Conservation (phyloP, 2,888 invertebrate species). For the Agriopis aurantiaria region DNA sequence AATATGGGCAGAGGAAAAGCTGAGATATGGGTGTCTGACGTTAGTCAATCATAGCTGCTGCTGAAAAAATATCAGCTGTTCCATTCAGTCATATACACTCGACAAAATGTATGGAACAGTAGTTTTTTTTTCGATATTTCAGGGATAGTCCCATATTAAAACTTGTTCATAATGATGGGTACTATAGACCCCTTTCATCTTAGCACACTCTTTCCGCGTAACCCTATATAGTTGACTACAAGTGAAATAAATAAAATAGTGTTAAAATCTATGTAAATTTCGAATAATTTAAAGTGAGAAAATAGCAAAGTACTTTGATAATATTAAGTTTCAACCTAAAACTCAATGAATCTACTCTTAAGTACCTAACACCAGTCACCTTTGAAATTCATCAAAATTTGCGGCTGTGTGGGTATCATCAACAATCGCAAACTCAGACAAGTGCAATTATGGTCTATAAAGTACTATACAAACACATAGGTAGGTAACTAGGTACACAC, state of each 20-base stretch:
- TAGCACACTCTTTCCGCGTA: no score
- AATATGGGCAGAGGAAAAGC: no score
- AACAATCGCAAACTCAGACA: slow-evolving; percentile 7
- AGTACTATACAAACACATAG: not conserved
- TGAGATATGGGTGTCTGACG: no score
- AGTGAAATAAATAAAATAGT: no score
- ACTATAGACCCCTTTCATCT: no score
- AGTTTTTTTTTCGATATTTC: no score
- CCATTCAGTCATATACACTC: no score
- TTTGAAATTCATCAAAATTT: slow-evolving; percentile 9
- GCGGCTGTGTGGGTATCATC: slow-evolving; percentile 4
- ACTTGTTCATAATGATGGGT: no score
- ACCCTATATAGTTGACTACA: not conserved
- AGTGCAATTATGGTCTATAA: slow-evolving; percentile 12
- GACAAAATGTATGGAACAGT: no score
- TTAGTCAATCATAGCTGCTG: no score
- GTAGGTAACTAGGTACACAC: not conserved
- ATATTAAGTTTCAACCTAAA: slow-evolving; percentile 3
- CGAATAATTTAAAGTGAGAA: not conserved
- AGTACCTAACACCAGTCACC: not conserved
- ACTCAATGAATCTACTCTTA: not conserved
- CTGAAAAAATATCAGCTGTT: not conserved
- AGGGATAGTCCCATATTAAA: no score
- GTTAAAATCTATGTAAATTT: not conserved
- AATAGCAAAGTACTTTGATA: not conserved